Conservation (phyloP, 2,113 vertebrate genomes). For the Chloroceryle aenea region DNA sequence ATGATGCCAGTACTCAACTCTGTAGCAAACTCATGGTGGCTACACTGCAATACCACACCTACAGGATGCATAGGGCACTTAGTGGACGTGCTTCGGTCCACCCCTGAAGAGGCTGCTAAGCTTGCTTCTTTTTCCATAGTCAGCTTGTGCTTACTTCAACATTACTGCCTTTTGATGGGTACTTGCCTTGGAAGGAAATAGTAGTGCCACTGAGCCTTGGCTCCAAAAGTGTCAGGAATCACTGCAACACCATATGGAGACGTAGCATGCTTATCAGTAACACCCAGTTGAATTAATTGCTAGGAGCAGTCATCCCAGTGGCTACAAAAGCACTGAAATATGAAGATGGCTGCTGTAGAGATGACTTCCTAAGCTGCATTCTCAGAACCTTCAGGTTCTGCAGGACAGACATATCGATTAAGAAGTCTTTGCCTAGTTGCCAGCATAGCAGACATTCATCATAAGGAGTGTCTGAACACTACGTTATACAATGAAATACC, state of each 20-base stretch:
- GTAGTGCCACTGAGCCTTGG: not conserved
- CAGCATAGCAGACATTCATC: not conserved
- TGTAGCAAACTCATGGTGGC: no score
- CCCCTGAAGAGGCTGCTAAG: not conserved
- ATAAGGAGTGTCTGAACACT: not conserved
- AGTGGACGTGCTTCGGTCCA: not conserved
- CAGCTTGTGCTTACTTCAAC: not conserved
- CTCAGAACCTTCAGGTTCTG: not conserved
- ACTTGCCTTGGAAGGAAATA: not conserved
- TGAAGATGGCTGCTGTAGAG: not conserved
- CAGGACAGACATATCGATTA: not conserved
- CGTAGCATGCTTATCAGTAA: not conserved
- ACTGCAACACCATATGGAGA: not conserved
- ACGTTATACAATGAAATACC: not conserved
- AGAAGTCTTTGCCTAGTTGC: no score
- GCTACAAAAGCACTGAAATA: not conserved
- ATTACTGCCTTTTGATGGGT: not conserved
- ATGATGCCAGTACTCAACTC: not conserved
- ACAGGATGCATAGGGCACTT: fast-evolving
- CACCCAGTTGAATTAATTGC: not conserved
- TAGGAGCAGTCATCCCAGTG: not conserved
- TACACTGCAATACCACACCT: not conserved
- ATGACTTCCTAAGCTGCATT: not conserved
- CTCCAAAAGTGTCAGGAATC: not conserved
- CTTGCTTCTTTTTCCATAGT: not conserved